These are phyloP conservation scores for Channa argus DNA, from an alignment of 2,113 vertebrate species.

Conservation along the genomic window DNA sequence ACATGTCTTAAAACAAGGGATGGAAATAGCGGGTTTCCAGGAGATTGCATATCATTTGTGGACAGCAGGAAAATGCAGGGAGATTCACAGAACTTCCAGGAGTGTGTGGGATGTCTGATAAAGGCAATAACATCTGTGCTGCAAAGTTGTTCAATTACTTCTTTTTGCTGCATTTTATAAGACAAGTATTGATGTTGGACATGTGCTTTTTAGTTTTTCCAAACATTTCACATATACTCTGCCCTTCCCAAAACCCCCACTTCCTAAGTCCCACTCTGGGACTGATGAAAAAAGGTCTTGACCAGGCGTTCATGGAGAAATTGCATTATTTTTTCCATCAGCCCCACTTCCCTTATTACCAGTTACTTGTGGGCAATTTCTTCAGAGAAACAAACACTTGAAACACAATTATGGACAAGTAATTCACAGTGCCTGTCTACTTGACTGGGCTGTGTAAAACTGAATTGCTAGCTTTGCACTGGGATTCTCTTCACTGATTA, in stretches of 20 bases:
- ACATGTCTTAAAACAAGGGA: too few relatives aligned
- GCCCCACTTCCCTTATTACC: conserved; percentile 22
- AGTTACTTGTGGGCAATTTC: not conserved
- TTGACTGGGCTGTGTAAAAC: conserved; percentile 1
- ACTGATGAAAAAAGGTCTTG: conserved; percentile 21
- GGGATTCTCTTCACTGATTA: conserved; percentile 33
- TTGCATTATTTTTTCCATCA: conserved; percentile 23
- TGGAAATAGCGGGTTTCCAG: too few relatives aligned
- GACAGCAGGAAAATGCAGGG: too few relatives aligned
- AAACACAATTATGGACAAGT: conserved; percentile 61
- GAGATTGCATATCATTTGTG: too few relatives aligned
- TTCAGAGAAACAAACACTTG: conserved; percentile 60
- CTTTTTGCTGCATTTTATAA: too few relatives aligned
- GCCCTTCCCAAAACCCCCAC: not conserved
- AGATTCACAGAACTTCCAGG: too few relatives aligned
- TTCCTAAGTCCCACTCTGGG: not conserved
- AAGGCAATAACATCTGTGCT: too few relatives aligned
- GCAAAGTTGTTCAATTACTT: too few relatives aligned
- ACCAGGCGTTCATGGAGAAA: conserved; percentile 20
- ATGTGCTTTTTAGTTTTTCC: too few relatives aligned
- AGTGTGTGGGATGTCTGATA: too few relatives aligned
- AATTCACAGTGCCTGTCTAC: conserved; percentile 14
- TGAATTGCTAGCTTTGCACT: conserved; percentile 18
- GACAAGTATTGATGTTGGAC: too few relatives aligned
- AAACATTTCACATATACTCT: too few relatives aligned